Base-by-base conservation (phyloP, 2,113 vertebrate genomes). In the Anser cygnoides region DNA sequence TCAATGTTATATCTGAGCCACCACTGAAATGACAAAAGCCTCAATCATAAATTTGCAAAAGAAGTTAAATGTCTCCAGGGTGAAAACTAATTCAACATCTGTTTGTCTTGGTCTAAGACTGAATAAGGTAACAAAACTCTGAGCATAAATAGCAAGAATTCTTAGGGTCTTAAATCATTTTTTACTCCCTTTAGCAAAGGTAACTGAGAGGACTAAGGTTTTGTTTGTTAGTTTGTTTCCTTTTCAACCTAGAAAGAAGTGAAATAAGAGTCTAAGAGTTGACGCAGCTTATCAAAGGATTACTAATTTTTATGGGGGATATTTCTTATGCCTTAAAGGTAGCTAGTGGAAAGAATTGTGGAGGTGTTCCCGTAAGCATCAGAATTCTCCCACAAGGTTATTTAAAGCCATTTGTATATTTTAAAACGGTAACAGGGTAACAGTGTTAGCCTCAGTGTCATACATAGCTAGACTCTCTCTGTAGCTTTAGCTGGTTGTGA, bases 21-120 rank as follows among this genome's bases (percentile, higher is more conserved):
- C 44, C 23, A 62, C 41, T 52, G 82, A 93, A 96, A 93, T 90
- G 72, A 78, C 84, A 95, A 78, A 92, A 92, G 21, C 39, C 39
- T 84, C 49, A 21, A 37, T 87, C 77, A 92, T 79, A 93, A 76
- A 87, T 84, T 86, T 89, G 22, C 78, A 86, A 79, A 86, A 95
- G 26, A 19, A 57, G 28, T 58, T 77, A 23, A 78, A 0, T 0
- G 0, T 44, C 88, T 78, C 73, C 83, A 62, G 59, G 15, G 19
- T 66, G 63, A 88, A 90, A 85, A 57, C 26, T 84, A 29, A 29
- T 65, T n/a, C 39, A 52, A 66, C 13, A 63, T 37, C 70, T 49
- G 35, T 89, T 79, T 73, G 25, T 80, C 23, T 13, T 49, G 44
- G 13, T 54, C 55, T 57, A 16, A 70, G 15, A 26, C 41, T 61